Percentiles rank a stretch among this genome's conserved stretches.
phyloP scores from a whole-genome alignment of 2,888 invertebrate species.

The Cepaea hortensis region DNA sequence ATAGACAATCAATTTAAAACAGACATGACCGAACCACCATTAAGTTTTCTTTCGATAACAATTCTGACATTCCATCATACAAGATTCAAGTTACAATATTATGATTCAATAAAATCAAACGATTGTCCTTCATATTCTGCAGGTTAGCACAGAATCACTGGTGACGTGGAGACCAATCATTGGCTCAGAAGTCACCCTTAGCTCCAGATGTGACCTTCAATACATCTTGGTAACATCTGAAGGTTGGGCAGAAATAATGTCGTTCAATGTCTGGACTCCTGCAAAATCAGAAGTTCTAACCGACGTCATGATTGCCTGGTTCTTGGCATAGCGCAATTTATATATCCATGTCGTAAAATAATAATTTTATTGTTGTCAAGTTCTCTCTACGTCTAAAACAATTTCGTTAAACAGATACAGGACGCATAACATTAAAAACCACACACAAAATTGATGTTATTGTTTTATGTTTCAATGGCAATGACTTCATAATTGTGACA shows the following conservation, averaged over 20 bases:
- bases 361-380: too few relatives aligned
- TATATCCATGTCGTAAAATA: background rate
- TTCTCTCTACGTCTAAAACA: too few relatives aligned
- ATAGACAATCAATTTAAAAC: too few relatives aligned
- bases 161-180: background rate
- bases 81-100: background rate
- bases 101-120: background rate
- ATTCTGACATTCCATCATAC: background rate
- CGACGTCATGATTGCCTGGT: constrained; percentile 10
- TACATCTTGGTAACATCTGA: constrained; percentile 21
- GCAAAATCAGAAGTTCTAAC: background rate
- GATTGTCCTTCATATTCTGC: background rate
- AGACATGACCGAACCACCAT: background rate
- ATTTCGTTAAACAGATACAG: too few relatives aligned
- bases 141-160: constrained; percentile 12
- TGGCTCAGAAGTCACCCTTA: background rate
- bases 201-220: background rate
- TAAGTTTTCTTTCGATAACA: background rate
- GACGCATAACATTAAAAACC: too few relatives aligned
- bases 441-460: too few relatives aligned
- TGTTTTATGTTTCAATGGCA: too few relatives aligned
- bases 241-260: background rate
- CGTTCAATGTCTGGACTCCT: background rate
- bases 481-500: too few relatives aligned
- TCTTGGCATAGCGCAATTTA: background rate